Evolutionary conservation across 2,797 vertebrate genomes (phyloP).

Genomic region (Megaceryle alcyon): DNA sequence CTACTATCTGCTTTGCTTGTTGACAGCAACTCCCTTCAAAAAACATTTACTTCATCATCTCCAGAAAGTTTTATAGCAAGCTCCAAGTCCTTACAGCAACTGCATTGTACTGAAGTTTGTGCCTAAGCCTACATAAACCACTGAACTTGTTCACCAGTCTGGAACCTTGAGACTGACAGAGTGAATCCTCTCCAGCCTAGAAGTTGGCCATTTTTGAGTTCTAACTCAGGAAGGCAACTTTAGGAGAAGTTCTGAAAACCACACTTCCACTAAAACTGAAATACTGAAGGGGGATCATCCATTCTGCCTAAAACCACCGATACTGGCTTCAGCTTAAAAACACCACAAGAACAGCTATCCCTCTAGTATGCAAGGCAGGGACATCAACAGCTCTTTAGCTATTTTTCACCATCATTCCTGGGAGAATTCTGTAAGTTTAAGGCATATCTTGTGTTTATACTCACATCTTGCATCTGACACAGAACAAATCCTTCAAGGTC

Average conservation of each 20-base stretch:
- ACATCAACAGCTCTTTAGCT: not conserved
- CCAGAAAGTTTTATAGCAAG: not conserved
- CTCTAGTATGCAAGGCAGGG: not conserved
- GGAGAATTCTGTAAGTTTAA: not conserved
- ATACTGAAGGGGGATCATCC: not conserved
- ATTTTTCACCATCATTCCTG: not conserved
- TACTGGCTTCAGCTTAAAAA: not conserved
- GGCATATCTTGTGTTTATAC: not conserved
- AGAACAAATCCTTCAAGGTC: slow-evolving; percentile 43
- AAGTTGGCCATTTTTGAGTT: not conserved
- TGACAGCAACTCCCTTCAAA: not conserved
- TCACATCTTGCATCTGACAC: not conserved
- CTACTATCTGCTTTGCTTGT: not conserved
- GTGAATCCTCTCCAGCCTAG: not conserved
- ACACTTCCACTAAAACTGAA: too few relatives aligned
- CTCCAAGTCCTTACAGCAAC: not conserved
- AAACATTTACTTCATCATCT: not conserved
- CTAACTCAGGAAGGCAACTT: not conserved
- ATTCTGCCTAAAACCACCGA: fast-evolving
- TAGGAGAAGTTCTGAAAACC: not conserved
- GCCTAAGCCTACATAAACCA: not conserved
- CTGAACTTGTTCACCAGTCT: not conserved
- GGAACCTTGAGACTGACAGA: not conserved
- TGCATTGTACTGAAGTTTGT: not conserved
- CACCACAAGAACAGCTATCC: fast-evolving